phyloP scores from a whole-genome alignment of 2,888 invertebrate species.

The Dorcus parallelipipedus region DNA sequence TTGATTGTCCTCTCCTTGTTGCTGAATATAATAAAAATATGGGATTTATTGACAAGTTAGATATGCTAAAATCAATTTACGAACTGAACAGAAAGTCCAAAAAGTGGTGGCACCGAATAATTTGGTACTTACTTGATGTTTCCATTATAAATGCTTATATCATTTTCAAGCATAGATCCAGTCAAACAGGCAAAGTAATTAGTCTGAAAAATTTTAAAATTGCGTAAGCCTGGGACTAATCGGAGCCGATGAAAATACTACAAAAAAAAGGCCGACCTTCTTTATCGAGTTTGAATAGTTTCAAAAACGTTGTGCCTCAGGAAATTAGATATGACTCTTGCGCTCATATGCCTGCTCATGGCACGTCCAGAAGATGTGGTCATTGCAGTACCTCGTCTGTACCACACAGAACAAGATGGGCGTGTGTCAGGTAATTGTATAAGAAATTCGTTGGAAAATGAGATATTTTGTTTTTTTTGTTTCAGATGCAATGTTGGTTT shows the following conservation, averaged over 20 bases:
- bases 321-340: neutral
- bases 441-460: too few species aligned
- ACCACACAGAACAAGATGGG: too few species aligned
- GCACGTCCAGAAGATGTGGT: neutral
- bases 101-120: conserved; percentile 20
- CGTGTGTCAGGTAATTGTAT: too few species aligned
- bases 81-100: conserved; percentile 16
- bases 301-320: neutral
- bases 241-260: neutral
- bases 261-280: neutral
- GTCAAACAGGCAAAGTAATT: neutral
- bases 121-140: conserved; percentile 13
- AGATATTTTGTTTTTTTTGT: too few species aligned
- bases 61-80: conserved; percentile 10
- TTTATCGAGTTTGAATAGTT: neutral
- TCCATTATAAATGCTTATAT: conserved; percentile 16
- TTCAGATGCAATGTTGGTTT: too few species aligned
- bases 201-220: conserved; percentile 6
- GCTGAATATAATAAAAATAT: conserved; percentile 7
- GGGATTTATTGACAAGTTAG: conserved; percentile 17
- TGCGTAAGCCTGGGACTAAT: conserved; percentile 4
- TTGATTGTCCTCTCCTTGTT: too few species aligned
- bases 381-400: neutral
- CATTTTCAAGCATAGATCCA: neutral
- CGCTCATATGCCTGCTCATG: neutral